Evolutionary conservation across 2,888 invertebrate species (phyloP).

Genomic region (Trimorus sp.): DNA sequence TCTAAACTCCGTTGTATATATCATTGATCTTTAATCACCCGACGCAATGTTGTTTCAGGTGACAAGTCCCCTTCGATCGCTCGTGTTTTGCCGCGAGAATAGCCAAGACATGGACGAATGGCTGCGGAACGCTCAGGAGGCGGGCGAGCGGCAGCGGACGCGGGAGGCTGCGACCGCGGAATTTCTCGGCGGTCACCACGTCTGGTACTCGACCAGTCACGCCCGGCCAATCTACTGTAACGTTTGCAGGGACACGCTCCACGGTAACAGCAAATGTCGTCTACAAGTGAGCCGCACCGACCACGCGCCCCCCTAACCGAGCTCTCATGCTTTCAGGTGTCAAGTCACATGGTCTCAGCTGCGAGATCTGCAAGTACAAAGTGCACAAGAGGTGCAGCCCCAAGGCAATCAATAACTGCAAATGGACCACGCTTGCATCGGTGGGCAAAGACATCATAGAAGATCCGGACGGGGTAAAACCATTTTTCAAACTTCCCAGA

Average conservation of each 20-base stretch:
- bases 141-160: slow-evolving; percentile 83
- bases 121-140: slow-evolving; percentile 91
- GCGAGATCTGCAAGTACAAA: slow-evolving; percentile 99
- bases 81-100: slow-evolving; percentile 90
- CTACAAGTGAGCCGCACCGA: neutral
- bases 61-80: slow-evolving; percentile 89
- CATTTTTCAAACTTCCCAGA: no score
- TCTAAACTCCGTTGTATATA: no score
- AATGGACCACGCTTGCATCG: slow-evolving; percentile 98
- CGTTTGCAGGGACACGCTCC: slow-evolving; percentile 95
- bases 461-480: slow-evolving; percentile 91
- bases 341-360: slow-evolving; percentile 97
- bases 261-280: slow-evolving; percentile 81
- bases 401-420: slow-evolving; percentile 96
- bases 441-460: slow-evolving; percentile 98
- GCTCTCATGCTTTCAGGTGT: slow-evolving; percentile 85
- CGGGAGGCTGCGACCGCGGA: slow-evolving; percentile 84
- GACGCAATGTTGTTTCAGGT: slow-evolving; percentile 81
- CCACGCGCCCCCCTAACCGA: neutral
- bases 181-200: slow-evolving; percentile 87
- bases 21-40: no score
- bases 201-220: slow-evolving; percentile 96
- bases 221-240: slow-evolving; percentile 98
- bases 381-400: slow-evolving; percentile 97
- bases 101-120: slow-evolving; percentile 96